Conservation (phyloP, 35 echinoderm and acorn worm species). For the Anneissia japonica region DNA sequence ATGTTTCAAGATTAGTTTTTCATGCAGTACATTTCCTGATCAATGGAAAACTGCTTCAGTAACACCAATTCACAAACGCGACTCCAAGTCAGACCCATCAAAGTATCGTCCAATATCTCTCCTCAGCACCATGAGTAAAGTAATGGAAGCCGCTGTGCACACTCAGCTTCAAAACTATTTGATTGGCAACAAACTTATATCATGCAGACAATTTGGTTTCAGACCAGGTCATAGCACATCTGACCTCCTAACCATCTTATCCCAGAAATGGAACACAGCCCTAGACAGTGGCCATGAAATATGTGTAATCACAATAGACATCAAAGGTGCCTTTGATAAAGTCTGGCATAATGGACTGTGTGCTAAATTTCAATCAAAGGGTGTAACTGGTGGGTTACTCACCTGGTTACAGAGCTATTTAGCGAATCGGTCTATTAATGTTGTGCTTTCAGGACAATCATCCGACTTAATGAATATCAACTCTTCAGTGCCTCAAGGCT, state of each 20-base stretch:
- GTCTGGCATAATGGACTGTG: conserved; percentile 54
- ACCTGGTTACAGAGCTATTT: neutral
- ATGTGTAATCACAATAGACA: conserved; percentile 11
- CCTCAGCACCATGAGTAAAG: conserved; percentile 40
- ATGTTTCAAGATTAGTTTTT: conserved; percentile 49
- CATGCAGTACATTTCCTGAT: conserved; percentile 20
- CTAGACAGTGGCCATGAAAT: conserved; percentile 27
- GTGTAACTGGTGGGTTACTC: neutral
- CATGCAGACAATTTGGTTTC: conserved; percentile 25
- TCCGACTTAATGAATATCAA: conserved; percentile 18
- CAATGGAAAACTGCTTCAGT: conserved; percentile 62
- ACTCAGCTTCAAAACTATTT: conserved; percentile 33
- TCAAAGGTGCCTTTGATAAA: conserved; percentile 64
- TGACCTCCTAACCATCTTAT: conserved; percentile 26
- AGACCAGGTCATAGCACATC: conserved; percentile 41
- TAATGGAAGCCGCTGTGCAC: conserved; percentile 34
- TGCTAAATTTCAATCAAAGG: conserved; percentile 5
- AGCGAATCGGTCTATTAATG: neutral
- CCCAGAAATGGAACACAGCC: conserved; percentile 14
- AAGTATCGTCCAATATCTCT: conserved; percentile 45
- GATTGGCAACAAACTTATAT: conserved; percentile 25
- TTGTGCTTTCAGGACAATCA: conserved; percentile 2
- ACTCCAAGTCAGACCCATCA: conserved; percentile 10
- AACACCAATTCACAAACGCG: conserved; percentile 40
- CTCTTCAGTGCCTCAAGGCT: conserved; percentile 51